phyloP scores from a whole-genome alignment of 2,113 vertebrate genomes.

The Triplophysa rosa region DNA sequence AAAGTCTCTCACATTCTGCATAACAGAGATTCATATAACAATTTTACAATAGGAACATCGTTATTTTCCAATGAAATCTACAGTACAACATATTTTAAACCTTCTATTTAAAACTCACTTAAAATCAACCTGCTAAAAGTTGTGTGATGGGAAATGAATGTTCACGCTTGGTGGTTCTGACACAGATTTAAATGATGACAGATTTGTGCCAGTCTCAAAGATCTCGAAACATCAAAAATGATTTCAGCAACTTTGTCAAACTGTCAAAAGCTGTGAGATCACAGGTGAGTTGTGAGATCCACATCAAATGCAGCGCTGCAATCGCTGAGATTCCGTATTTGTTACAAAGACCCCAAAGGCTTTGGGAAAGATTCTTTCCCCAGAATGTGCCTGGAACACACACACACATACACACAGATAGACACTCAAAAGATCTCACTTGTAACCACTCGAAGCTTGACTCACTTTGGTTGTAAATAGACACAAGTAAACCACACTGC shows the following conservation, averaged over 20 bases:
- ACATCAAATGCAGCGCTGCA: constrained; percentile 7
- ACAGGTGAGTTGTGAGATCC: constrained; percentile 5
- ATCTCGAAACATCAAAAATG: neutral
- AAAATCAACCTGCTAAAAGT: too few species aligned
- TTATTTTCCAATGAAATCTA: too few species aligned
- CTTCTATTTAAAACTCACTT: too few species aligned
- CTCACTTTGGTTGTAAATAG: constrained; percentile 26
- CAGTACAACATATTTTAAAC: neutral
- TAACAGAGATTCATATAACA: neutral
- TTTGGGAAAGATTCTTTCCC: constrained; percentile 5
- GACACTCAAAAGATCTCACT: neutral
- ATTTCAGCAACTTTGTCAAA: constrained; percentile 28
- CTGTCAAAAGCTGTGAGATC: constrained; percentile 28
- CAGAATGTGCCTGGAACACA: neutral
- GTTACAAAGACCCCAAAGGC: constrained; percentile 14
- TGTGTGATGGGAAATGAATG: neutral
- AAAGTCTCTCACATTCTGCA: neutral
- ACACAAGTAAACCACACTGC: constrained; percentile 3
- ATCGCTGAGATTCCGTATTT: constrained; percentile 11
- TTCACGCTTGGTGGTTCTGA: constrained; percentile 7
- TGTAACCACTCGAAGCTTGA: constrained; percentile 1
- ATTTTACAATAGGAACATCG: neutral
- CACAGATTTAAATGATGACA: constrained; percentile 30
- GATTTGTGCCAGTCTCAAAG: constrained; percentile 20
- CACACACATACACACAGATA: neutral